Percentiles rank a stretch among this genome's conserved stretches.
Conservation (phyloP, 2,797 vertebrate species). For the Myotis findleyi region DNA sequence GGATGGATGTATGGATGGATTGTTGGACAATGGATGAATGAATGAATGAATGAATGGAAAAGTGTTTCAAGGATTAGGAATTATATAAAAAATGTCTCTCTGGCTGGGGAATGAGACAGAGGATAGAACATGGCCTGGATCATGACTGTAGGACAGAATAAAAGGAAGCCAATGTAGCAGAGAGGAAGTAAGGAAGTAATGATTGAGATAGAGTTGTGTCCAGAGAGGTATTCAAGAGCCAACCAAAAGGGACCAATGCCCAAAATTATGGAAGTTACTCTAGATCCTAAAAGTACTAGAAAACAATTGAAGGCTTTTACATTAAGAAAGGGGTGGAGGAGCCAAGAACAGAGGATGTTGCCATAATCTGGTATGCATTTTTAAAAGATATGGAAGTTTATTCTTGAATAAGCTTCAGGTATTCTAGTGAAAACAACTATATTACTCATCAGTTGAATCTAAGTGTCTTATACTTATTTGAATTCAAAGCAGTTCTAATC, state of each 20-base stretch:
- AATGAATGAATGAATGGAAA: not conserved
- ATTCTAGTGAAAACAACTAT: not conserved
- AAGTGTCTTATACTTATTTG: not conserved
- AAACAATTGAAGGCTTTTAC: not conserved
- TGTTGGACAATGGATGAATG: not conserved
- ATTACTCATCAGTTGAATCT: not conserved
- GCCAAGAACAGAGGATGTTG: not conserved
- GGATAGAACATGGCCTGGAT: not conserved
- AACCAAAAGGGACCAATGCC: not conserved
- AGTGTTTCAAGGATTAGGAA: not conserved
- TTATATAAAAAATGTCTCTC: not conserved
- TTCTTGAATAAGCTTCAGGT: not conserved
- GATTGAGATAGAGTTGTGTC: not conserved
- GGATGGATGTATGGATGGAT: not conserved
- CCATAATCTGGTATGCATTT: not conserved
- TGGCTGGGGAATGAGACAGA: not conserved
- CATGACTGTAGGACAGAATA: not conserved
- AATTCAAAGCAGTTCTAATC: constrained; percentile 8
- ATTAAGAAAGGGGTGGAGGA: not conserved
- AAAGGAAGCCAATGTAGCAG: not conserved
- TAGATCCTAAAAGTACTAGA: not conserved
- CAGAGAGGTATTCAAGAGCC: not conserved
- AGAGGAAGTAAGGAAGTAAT: not conserved
- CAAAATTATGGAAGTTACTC: not conserved
- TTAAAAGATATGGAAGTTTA: not conserved